Base-by-base conservation (phyloP, 2,113 vertebrate genomes). In the Puffinus mauretanicus region DNA sequence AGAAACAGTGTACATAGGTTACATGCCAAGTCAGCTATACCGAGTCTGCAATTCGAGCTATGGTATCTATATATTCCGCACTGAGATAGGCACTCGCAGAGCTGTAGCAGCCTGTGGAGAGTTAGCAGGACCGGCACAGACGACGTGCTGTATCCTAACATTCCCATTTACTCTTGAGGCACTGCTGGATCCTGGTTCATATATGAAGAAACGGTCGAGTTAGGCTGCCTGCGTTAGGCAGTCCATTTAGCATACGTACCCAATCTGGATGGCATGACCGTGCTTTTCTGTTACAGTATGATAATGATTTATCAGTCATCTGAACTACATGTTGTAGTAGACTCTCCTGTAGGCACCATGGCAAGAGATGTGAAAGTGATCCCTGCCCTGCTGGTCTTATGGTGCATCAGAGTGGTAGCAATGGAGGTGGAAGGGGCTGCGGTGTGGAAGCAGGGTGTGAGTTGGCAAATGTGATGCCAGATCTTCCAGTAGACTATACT, bases 1-100 rank as follows among this genome's bases (percentile, higher is more conserved):
- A 79, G 49, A 69, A 86, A 32, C 38, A 42, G 30, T 11, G 16
- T 57, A 10, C 8, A 3, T 32, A 24, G 30, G 24, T 47, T 85
- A 62, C 17, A 9, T n/a, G 46, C 18, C 14, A 47, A 47, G 15
- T 22, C 57, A 64, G 32, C 36, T 80, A 3, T 47, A 14, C 19
- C 0, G 7, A 11, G 42, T 58, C 34, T 76, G 38, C 2, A 0
- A 26, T 73, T 89, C 0, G 0, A 64, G 29, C 32, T 75, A 5
- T 29, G 67, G 19, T 55, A 16, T 86, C 25, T 60, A 3, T 36
- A 6, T 46, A 11, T 70, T 61, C 40, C 71, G 21, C 24, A 10
- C 14, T 16, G 27, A 78, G 42, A 34, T 10, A 62, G 34, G 10
- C 32, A 40, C 36, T 79, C 8, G 2, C 11, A 32, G 77, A 46